phyloP scores from a whole-genome alignment of 2,113 vertebrate species.

The Gadus chalcogrammus region DNA sequence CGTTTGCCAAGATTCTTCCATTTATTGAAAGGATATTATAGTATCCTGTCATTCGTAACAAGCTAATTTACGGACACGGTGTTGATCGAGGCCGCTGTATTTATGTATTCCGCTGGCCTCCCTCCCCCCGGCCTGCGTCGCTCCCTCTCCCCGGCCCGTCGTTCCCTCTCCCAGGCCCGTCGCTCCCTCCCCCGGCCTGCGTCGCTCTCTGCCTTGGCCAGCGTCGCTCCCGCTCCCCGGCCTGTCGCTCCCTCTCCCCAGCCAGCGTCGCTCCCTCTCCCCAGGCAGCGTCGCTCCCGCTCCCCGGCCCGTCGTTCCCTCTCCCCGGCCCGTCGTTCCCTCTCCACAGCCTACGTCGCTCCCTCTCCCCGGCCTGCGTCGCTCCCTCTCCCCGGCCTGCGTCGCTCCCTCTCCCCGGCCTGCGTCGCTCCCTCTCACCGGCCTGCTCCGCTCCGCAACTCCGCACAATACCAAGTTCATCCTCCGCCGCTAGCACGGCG shows the following conservation, averaged over 20 bases:
- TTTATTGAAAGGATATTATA: too few species aligned
- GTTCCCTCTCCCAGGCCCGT: not conserved
- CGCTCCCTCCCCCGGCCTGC: not conserved
- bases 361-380: too few species aligned
- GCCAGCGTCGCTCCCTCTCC: not conserved
- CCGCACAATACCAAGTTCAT: conserved; percentile 54
- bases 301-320: not conserved
- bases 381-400: too few species aligned
- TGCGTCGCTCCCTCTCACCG: not conserved
- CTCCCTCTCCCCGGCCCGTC: not conserved
- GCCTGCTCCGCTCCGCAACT: not conserved
- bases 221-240: too few species aligned
- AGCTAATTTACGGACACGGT: too few species aligned
- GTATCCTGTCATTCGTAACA: too few species aligned
- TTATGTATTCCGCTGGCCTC: not conserved
- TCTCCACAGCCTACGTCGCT: too few species aligned
- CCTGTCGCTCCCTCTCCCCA: not conserved
- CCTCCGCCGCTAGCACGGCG: not conserved
- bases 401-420: too few species aligned
- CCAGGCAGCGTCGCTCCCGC: too few species aligned
- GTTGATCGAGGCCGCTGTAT: too few species aligned
- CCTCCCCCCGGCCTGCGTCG: not conserved
- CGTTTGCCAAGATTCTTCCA: too few species aligned
- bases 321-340: not conserved
- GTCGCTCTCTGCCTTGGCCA: too few species aligned